These are phyloP conservation scores for Invenusta paracnida DNA, from an alignment of 2,888 invertebrate genomes.

Conservation along the genomic window DNA sequence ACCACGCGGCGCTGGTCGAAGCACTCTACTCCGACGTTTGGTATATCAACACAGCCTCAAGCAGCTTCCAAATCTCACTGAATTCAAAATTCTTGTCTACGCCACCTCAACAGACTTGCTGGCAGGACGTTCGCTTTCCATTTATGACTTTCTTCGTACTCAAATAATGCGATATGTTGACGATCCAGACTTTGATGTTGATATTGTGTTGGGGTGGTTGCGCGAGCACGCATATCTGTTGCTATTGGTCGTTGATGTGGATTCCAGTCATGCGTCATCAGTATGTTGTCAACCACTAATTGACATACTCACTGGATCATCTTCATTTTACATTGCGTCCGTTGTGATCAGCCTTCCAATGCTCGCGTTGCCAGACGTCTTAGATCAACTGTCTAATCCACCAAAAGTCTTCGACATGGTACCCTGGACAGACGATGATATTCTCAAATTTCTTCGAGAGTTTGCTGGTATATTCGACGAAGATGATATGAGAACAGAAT, in stretches of 20 bases:
- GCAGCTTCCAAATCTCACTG: neutral
- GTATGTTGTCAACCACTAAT: neutral
- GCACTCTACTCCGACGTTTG: neutral
- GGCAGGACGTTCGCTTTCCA: neutral
- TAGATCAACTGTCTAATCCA: neutral
- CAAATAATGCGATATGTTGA: neutral
- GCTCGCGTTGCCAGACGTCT: neutral
- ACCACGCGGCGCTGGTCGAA: neutral
- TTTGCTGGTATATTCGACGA: neutral
- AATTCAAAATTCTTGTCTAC: neutral
- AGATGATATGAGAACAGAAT: neutral
- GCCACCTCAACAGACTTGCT: neutral
- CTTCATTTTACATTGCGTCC: neutral
- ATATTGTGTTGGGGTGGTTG: neutral
- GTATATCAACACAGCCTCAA: neutral
- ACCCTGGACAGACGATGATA: constrained; percentile 8
- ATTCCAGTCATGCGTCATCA: neutral
- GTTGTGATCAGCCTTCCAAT: neutral
- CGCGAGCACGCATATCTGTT: neutral
- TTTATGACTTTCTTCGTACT: neutral
- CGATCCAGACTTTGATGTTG: neutral
- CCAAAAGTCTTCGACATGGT: constrained; percentile 9
- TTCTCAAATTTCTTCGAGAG: constrained; percentile 1
- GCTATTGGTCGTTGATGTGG: neutral
- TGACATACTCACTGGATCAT: neutral